A percentile compares a stretch with the other conserved stretches of the same genome.
These are phyloP conservation scores for Agriopis marginaria DNA, from an alignment of 2,888 invertebrate species.

Conservation along the genomic window DNA sequence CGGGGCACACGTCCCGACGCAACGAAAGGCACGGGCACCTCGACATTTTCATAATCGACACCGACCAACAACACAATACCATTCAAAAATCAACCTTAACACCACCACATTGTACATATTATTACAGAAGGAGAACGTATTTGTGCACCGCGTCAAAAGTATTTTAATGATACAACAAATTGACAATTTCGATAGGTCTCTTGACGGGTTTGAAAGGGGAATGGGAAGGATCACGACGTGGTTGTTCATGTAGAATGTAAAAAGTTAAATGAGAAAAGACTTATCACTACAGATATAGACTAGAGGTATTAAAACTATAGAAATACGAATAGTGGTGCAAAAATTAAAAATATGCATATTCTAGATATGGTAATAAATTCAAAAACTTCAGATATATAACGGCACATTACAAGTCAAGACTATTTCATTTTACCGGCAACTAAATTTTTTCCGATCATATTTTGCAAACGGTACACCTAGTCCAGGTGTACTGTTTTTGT, in stretches of 20 bases:
- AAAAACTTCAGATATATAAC: no score
- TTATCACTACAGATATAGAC: not conserved
- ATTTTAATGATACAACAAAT: slow-evolving; percentile 47
- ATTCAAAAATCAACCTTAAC: slow-evolving; percentile 22
- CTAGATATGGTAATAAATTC: no score
- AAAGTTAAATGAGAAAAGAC: slow-evolving; percentile 1
- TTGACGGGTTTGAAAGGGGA: slow-evolving; percentile 41
- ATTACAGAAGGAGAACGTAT: slow-evolving; percentile 34
- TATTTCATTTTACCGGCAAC: no score
- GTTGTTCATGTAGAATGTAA: slow-evolving; percentile 26
- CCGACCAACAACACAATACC: slow-evolving; percentile 41
- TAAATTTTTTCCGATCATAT: no score
- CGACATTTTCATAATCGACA: slow-evolving; percentile 75
- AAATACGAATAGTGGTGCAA: not conserved
- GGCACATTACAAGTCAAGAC: no score
- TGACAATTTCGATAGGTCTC: slow-evolving; percentile 47
- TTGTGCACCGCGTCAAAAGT: slow-evolving; percentile 44
- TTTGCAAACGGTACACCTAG: no score
- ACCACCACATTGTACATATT: slow-evolving; percentile 12
- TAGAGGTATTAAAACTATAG: no score
- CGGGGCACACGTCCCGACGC: slow-evolving; percentile 47
- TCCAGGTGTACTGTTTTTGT: no score
- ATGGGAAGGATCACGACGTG: slow-evolving; percentile 36
- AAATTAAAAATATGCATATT: no score
- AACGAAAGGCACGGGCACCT: slow-evolving; percentile 46